phyloP scores from a whole-genome alignment of 2,113 vertebrate species.

The Ciconia maguari region DNA sequence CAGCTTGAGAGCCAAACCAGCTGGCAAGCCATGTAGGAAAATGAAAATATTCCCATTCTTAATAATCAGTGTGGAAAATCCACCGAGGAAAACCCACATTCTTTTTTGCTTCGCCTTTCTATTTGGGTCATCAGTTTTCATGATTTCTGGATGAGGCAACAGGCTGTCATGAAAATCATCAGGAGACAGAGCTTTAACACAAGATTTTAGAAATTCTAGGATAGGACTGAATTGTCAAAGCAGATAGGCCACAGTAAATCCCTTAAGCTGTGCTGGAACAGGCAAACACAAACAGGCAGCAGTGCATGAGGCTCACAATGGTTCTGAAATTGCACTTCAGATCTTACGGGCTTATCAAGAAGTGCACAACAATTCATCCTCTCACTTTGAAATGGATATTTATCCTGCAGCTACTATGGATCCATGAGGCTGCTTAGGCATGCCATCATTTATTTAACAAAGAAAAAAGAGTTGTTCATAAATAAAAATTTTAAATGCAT shows the following conservation, averaged over 20 bases:
- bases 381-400: constrained; percentile 17
- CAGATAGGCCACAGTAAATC: constrained; percentile 36
- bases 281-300: neutral
- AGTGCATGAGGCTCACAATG: neutral
- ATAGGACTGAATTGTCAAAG: neutral
- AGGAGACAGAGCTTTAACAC: constrained; percentile 18
- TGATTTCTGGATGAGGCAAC: neutral
- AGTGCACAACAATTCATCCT: neutral
- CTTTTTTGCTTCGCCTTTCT: neutral
- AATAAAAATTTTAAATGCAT: neutral
- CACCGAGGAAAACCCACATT: neutral
- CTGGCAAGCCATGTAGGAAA: neutral
- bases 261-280: constrained; percentile 10
- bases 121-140: neutral
- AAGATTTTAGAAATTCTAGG: constrained; percentile 41
- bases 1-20: neutral
- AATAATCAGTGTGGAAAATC: neutral
- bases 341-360: constrained; percentile 2
- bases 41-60: neutral
- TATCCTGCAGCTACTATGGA: neutral
- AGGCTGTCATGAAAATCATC: neutral
- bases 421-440: neutral
- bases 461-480: neutral
- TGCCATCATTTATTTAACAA: neutral
- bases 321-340: constrained; percentile 28